A percentile compares a stretch with the other conserved stretches of the same genome.
Conservation (phyloP, 2,113 vertebrate genomes). For the Myotis davidii region DNA sequence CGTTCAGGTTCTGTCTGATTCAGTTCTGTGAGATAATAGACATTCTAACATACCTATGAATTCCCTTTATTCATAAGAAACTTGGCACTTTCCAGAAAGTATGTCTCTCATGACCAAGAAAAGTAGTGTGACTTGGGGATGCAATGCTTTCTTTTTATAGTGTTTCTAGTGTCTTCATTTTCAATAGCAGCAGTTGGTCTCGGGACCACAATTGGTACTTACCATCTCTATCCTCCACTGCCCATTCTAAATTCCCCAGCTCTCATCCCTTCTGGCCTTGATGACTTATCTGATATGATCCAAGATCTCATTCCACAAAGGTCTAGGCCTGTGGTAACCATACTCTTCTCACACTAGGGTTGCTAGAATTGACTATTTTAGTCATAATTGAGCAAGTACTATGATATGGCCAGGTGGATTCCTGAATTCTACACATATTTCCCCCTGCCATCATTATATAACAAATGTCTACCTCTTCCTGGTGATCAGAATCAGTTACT, state of each 20-base stretch:
- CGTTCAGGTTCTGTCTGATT: slow-evolving; percentile 20
- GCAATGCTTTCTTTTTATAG: background rate
- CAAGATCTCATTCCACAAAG: background rate
- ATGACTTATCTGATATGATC: background rate
- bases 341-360: background rate
- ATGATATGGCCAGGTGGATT: background rate
- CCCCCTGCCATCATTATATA: background rate
- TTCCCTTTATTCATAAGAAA: background rate
- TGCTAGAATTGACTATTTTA: background rate
- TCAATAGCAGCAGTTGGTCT: background rate
- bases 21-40: slow-evolving; percentile 9
- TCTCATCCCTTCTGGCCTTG: background rate
- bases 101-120: background rate
- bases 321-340: background rate
- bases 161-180: slow-evolving; percentile 15
- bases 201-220: background rate
- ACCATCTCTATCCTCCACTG: background rate
- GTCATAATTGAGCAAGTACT: background rate
- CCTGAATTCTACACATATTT: background rate
- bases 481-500: background rate
- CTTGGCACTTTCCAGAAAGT: background rate
- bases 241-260: background rate
- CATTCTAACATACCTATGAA: background rate
- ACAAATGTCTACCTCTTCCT: background rate
- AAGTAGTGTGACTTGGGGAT: background rate